These are phyloP conservation scores for Crossoptilon crossoptilon DNA, from an alignment of 2,797 vertebrate species.

Conservation along the genomic window DNA sequence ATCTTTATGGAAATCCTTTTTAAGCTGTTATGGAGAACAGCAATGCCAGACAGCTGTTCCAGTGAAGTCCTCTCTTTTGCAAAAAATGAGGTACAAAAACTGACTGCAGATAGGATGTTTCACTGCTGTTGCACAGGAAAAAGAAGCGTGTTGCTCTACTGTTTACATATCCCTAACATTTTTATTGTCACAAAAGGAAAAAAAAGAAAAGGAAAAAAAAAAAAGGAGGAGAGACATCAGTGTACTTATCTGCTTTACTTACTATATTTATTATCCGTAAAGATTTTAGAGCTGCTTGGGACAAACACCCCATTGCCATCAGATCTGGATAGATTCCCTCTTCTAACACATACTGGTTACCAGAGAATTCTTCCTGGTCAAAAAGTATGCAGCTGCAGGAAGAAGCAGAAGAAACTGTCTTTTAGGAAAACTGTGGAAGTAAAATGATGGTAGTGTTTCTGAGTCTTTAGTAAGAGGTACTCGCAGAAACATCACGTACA, in stretches of 20 bases:
- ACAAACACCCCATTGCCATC: slow-evolving; percentile 86
- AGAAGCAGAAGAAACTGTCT: slow-evolving; percentile 26
- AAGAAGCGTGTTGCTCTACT: not conserved
- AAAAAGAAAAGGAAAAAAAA: not conserved
- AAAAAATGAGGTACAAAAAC: not conserved
- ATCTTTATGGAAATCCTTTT: not conserved
- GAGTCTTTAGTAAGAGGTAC: not conserved
- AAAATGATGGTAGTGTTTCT: not conserved
- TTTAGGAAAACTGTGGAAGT: not conserved
- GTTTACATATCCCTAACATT: not conserved
- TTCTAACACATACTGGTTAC: slow-evolving; percentile 93
- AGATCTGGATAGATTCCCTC: slow-evolving; percentile 90
- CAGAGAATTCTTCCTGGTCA: slow-evolving; percentile 87
- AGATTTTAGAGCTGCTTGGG: slow-evolving; percentile 84
- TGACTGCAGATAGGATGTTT: not conserved
- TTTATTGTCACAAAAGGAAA: not conserved
- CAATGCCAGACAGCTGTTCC: not conserved
- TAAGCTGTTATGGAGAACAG: not conserved
- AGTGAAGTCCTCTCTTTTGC: not conserved
- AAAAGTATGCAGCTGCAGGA: slow-evolving; percentile 89
- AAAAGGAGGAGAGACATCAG: not conserved
- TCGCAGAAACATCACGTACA: not conserved
- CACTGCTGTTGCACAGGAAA: not conserved
- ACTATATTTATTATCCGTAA: slow-evolving; percentile 86
- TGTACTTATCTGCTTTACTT: slow-evolving; percentile 75